phyloP scores from a whole-genome alignment of 2,113 vertebrate species.

The Anthoscopus minutus region DNA sequence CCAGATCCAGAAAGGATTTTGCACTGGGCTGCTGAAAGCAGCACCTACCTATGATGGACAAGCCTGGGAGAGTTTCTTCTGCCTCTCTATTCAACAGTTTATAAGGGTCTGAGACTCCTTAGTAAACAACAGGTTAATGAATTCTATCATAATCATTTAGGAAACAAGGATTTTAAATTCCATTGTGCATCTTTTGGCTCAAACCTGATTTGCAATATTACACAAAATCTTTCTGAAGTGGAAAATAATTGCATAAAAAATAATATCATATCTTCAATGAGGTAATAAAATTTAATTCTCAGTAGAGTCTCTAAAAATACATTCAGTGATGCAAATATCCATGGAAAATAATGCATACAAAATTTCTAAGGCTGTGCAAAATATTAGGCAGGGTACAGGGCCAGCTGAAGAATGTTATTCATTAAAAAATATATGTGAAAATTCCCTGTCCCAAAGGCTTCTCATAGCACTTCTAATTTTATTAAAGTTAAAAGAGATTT shows the following conservation, averaged over 20 bases:
- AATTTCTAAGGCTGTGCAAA: background rate
- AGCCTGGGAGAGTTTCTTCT: background rate
- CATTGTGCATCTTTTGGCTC: background rate
- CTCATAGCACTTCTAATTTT: constrained; percentile 6
- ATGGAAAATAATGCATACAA: background rate
- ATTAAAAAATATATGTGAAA: background rate
- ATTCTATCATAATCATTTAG: background rate
- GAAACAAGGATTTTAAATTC: background rate
- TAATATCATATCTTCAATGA: background rate
- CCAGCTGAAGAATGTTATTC: background rate
- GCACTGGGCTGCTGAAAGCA: background rate
- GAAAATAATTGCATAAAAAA: constrained; percentile 19
- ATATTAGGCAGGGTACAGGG: background rate
- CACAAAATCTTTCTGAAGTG: constrained; percentile 1
- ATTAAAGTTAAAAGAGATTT: background rate
- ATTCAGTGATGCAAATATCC: background rate
- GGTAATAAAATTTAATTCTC: constrained; percentile 31
- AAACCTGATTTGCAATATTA: background rate
- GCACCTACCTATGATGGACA: background rate
- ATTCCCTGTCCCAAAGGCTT: constrained; percentile 6
- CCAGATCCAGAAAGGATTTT: background rate
- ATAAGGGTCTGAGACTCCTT: background rate
- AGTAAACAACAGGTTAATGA: background rate
- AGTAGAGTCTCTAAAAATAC: background rate
- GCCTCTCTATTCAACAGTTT: background rate